Evolutionary conservation across 2,797 vertebrate species (phyloP).

Genomic region (Pangasius mekongensis): DNA sequence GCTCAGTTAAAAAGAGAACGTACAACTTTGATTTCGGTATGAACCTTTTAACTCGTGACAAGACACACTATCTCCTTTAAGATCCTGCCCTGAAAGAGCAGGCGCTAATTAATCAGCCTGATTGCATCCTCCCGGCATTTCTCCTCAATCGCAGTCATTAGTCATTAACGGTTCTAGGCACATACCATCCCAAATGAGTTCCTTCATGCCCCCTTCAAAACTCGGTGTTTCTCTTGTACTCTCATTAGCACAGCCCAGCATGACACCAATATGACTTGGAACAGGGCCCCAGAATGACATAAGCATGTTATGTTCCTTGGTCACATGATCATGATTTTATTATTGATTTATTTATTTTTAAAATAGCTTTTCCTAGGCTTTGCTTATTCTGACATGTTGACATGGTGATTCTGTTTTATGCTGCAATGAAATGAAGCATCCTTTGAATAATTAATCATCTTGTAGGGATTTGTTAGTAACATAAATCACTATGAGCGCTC

Average conservation of each 20-base stretch:
- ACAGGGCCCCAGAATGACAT: constrained; percentile 21
- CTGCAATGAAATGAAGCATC: constrained; percentile 31
- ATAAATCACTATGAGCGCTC: constrained; percentile 42
- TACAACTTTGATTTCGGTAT: constrained; percentile 46
- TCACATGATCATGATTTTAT: constrained; percentile 8
- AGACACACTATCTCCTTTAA: constrained; percentile 42
- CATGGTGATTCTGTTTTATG: constrained; percentile 13
- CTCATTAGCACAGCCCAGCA: constrained; percentile 51
- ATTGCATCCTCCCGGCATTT: constrained; percentile 60
- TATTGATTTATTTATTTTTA: not conserved
- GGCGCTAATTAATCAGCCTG: constrained; percentile 63
- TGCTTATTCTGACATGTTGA: not conserved
- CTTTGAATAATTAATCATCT: constrained; percentile 45
- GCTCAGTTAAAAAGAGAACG: constrained; percentile 8
- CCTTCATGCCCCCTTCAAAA: constrained; percentile 56
- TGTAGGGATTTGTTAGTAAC: constrained; percentile 42
- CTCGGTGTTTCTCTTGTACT: constrained; percentile 26
- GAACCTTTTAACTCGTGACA: constrained; percentile 39
- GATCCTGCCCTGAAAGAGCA: constrained; percentile 42
- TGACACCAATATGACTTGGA: not conserved
- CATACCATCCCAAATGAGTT: constrained; percentile 59
- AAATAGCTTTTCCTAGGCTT: not conserved
- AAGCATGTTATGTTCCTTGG: not conserved
- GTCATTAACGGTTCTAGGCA: constrained; percentile 66
- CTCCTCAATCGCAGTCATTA: constrained; percentile 58